These are phyloP conservation scores for Metalampra italica DNA, from an alignment of 2,888 invertebrate species.

Conservation along the genomic window DNA sequence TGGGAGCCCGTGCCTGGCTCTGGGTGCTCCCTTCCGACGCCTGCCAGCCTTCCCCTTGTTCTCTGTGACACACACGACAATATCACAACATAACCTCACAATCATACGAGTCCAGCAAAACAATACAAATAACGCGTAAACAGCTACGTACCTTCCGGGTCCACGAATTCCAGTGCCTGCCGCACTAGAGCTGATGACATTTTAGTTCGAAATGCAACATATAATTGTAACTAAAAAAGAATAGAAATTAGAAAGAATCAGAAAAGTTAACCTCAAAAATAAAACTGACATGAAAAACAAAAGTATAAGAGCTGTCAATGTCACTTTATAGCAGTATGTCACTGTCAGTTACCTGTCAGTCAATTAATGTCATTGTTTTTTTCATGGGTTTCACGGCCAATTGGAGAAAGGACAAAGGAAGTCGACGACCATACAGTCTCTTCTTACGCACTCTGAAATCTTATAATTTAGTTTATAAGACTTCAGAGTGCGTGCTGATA, in stretches of 20 bases:
- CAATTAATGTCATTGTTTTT: background rate
- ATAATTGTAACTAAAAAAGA: background rate
- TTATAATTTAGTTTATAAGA: too few relatives aligned
- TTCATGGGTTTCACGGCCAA: too few relatives aligned
- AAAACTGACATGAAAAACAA: too few relatives aligned
- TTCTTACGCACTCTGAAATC: too few relatives aligned
- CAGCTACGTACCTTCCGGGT: constrained; percentile 51
- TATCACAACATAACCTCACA: constrained; percentile 7
- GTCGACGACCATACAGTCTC: too few relatives aligned
- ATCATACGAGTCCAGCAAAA: background rate
- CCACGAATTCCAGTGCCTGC: constrained; percentile 76
- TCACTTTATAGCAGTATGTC: too few relatives aligned
- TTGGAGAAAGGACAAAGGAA: too few relatives aligned
- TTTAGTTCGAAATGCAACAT: constrained; percentile 27
- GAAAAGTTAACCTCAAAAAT: too few relatives aligned
- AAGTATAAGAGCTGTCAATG: too few relatives aligned
- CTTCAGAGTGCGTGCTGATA: too few relatives aligned
- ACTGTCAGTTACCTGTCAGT: too few relatives aligned
- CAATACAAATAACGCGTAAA: background rate
- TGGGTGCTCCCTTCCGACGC: constrained; percentile 28
- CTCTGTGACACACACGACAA: constrained; percentile 48
- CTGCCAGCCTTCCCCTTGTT: constrained; percentile 45
- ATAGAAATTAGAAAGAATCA: background rate
- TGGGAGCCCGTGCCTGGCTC: constrained; percentile 20
- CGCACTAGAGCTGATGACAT: constrained; percentile 79